Percentiles rank a stretch among this genome's conserved stretches.
phyloP scores from a whole-genome alignment of 2,113 vertebrate species.

The Eretmochelys imbricata region DNA sequence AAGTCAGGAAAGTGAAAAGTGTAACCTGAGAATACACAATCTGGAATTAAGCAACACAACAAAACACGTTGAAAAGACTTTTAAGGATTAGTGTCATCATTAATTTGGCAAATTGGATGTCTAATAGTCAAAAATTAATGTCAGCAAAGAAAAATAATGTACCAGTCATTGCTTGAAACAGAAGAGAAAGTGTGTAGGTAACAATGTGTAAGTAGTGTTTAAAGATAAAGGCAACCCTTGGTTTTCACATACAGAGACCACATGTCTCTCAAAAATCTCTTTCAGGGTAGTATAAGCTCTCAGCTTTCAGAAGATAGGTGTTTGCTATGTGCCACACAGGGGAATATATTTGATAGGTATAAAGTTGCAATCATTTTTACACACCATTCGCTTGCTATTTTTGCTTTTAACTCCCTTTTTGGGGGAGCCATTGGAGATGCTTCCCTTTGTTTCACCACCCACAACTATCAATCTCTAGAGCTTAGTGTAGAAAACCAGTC shows the following conservation, averaged over 20 bases:
- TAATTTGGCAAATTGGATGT: constrained; percentile 51
- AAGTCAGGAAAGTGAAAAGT: accelerated
- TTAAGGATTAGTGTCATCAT: constrained; percentile 52
- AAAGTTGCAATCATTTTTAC: not conserved
- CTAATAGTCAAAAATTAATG: constrained; percentile 23
- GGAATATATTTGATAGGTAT: not conserved
- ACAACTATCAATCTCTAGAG: not conserved
- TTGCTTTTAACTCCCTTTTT: not conserved
- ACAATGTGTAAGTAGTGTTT: not conserved
- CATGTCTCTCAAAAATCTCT: accelerated
- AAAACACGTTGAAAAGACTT: not conserved
- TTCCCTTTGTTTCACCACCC: not conserved
- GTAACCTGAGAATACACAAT: not conserved
- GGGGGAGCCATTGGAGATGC: not conserved
- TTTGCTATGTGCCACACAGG: not conserved
- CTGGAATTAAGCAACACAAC: not conserved
- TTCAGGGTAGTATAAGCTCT: not conserved
- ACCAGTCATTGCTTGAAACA: not conserved
- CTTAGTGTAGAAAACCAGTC: not conserved
- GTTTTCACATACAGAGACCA: not conserved
- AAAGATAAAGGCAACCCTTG: not conserved
- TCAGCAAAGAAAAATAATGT: not conserved
- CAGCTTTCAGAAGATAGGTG: not conserved
- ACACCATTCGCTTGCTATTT: not conserved
- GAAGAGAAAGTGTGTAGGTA: not conserved